Evolutionary conservation across 2,797 vertebrate species (phyloP).

Genomic region (Salarias fasciatus): DNA sequence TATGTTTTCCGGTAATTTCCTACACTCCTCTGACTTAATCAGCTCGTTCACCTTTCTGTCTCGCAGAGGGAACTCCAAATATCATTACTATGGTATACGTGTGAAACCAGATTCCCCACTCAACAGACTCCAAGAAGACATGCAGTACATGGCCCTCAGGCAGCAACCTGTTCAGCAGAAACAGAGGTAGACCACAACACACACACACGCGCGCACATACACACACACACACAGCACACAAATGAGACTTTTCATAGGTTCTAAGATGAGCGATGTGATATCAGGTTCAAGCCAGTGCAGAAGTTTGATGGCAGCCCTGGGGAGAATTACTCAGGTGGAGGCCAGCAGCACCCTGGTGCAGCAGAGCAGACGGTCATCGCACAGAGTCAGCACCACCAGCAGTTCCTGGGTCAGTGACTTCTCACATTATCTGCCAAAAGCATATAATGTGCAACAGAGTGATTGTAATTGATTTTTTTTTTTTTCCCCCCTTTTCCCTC

Average conservation of each 20-base stretch:
- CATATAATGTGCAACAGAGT: too few relatives aligned
- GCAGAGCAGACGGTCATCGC: slow-evolving; percentile 92
- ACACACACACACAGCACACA: too few relatives aligned
- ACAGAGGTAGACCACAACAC: slow-evolving; percentile 84
- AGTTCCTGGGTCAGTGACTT: slow-evolving; percentile 89
- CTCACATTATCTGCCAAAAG: neutral
- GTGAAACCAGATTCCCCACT: slow-evolving; percentile 96
- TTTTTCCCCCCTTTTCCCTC: too few relatives aligned
- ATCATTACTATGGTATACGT: slow-evolving; percentile 97
- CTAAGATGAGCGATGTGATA: slow-evolving; percentile 25
- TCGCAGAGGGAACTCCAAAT: slow-evolving; percentile 96
- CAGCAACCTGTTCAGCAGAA: slow-evolving; percentile 97
- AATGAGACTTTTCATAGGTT: neutral
- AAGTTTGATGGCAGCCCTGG: slow-evolving; percentile 88
- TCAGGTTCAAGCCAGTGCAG: slow-evolving; percentile 92
- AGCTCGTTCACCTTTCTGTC: slow-evolving; percentile 5
- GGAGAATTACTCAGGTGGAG: slow-evolving; percentile 85
- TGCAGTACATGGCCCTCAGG: slow-evolving; percentile 97
- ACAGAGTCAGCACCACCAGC: slow-evolving; percentile 97
- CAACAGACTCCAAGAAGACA: slow-evolving; percentile 96
- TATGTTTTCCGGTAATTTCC: neutral
- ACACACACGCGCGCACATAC: too few relatives aligned
- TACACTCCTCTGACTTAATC: neutral
- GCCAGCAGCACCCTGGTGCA: slow-evolving; percentile 80
- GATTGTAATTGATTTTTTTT: neutral